Percentiles rank a stretch among this genome's conserved stretches.
phyloP scores from a whole-genome alignment of 2,113 vertebrate genomes.

The Elaphurus davidianus region DNA sequence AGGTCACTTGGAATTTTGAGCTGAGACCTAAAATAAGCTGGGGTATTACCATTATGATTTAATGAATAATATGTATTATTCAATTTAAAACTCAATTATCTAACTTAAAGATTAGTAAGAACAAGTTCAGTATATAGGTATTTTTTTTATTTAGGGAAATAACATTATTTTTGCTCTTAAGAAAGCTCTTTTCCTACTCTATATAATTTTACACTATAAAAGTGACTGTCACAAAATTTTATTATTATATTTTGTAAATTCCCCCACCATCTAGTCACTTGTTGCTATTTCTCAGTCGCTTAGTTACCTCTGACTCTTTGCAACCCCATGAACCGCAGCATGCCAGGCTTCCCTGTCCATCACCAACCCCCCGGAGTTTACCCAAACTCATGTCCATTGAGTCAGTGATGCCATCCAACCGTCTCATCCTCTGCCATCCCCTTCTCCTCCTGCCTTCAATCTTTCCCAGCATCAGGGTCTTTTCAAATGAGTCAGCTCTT shows the following conservation, averaged over 20 bases:
- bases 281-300: background rate
- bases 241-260: background rate
- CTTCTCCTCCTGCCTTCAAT: background rate
- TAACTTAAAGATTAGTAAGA: background rate
- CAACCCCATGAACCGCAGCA: background rate
- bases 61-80: background rate
- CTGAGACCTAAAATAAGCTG: background rate
- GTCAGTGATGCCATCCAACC: background rate
- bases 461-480: background rate
- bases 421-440: background rate
- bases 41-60: background rate
- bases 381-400: background rate
- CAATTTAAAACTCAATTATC: background rate
- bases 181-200: background rate
- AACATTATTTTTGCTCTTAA: background rate
- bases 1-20: background rate
- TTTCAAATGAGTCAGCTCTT: background rate
- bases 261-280: background rate
- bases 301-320: background rate
- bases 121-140: background rate
- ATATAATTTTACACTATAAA: background rate
- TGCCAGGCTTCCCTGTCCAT: background rate
- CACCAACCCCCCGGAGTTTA: fast-evolving
- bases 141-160: background rate
- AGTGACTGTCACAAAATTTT: background rate